A percentile compares a stretch with the other conserved stretches of the same genome.
Conservation (phyloP, 2,888 invertebrate species). For the Sericinus montela region DNA sequence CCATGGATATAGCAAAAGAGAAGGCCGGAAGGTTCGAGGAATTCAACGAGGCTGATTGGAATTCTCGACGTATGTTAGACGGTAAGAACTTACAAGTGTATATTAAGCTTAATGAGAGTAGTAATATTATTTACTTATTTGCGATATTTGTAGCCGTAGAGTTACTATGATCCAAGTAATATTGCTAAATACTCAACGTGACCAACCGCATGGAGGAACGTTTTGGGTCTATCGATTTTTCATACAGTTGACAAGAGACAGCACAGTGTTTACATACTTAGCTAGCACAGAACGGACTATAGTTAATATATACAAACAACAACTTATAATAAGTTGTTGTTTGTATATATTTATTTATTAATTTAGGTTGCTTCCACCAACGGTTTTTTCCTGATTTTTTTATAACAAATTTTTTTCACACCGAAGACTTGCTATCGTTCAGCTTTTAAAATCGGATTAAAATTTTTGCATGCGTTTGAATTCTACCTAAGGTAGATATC, state of each 20-base stretch:
- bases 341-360: no score
- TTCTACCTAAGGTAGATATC: no score
- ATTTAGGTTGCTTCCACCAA: no score
- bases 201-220: not conserved
- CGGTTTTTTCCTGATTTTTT: no score
- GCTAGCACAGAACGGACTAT: no score
- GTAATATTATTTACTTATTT: not conserved
- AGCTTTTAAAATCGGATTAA: no score
- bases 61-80: slow-evolving; percentile 71
- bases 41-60: slow-evolving; percentile 55
- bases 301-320: no score
- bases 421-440: no score
- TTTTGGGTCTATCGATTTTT: slow-evolving; percentile 27
- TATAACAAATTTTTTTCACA: no score
- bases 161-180: not conserved
- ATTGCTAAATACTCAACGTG: not conserved
- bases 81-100: no score
- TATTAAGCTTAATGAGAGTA: not conserved
- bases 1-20: slow-evolving; percentile 62
- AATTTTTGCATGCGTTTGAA: no score
- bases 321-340: no score
- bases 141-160: not conserved
- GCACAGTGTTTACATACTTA: slow-evolving; percentile 30
- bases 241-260: slow-evolving; percentile 28
- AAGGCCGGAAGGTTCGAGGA: slow-evolving; percentile 49